Percentiles rank a stretch among this genome's conserved stretches.
These are phyloP conservation scores for Harmothoe impar DNA, from an alignment of 2,888 invertebrate species.

Conservation along the genomic window DNA sequence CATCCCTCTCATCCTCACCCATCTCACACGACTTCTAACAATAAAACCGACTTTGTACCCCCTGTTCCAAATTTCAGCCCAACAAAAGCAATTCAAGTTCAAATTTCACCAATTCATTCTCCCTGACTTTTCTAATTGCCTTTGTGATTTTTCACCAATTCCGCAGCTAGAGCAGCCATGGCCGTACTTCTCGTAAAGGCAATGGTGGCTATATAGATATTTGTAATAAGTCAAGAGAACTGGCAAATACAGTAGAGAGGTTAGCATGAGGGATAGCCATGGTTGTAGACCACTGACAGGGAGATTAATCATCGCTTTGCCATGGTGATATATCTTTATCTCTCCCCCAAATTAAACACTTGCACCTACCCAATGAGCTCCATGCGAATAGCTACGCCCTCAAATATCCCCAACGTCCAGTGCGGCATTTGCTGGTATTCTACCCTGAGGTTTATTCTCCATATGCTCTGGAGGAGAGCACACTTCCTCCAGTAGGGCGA, in stretches of 20 bases:
- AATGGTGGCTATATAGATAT: not conserved
- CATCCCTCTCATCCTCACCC: not conserved
- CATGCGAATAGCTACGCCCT: not conserved
- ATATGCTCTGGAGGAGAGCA: too few relatives aligned
- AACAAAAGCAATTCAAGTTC: too few relatives aligned
- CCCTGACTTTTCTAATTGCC: too few relatives aligned
- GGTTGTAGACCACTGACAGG: not conserved
- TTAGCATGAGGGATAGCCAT: constrained; percentile 35
- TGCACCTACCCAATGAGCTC: not conserved
- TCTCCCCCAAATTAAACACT: constrained; percentile 57
- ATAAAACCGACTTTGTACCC: too few relatives aligned
- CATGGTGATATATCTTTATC: constrained; percentile 56
- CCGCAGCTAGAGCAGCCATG: too few relatives aligned
- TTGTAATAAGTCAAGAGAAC: constrained; percentile 41
- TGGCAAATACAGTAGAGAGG: constrained; percentile 6
- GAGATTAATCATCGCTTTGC: constrained; percentile 38
- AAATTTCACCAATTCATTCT: too few relatives aligned
- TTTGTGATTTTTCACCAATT: too few relatives aligned
- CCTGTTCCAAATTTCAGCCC: too few relatives aligned
- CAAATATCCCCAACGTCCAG: not conserved
- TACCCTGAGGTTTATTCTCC: too few relatives aligned
- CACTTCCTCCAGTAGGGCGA: too few relatives aligned
- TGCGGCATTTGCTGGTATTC: too few relatives aligned
- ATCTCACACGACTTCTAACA: not conserved
- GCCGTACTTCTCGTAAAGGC: too few relatives aligned